Evolutionary conservation across 2,113 vertebrate species (phyloP), one percentile per base, ranked within the genome.

Genomic region (Rhizomys pruinosus): DNA sequence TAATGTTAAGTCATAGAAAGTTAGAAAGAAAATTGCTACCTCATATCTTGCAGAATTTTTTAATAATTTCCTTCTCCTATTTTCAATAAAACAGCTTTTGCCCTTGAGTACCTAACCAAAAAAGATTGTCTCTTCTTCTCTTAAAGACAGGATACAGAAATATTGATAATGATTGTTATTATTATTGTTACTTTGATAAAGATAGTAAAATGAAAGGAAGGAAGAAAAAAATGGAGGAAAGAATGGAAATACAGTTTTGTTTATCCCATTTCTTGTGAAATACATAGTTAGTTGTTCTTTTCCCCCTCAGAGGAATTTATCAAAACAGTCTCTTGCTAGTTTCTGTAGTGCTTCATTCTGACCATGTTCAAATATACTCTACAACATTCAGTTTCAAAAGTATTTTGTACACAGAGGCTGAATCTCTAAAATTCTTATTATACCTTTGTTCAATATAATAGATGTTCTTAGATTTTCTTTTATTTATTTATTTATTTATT

Each of bases 11-110:
- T 94, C 74, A 93, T 93, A 94, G 90, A 90, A 22, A 1, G 22
- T 72, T 94, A 97, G 95, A 97, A 92, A 90, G 0, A 97, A 96
- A 94, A 63, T 96, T 93, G 61, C 89, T 92, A 93, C 87, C 71
- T 96, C 90, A 89, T 66, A 84, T 92, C 91, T 95, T 86, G 84
- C 44, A 94, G 61, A 71, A 94, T 55, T 34, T 81, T 90, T 47
- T 64, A 2, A 44, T 81, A 5, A 69, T 78, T 27, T 71, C 22
- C 22, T 23, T n/a, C 32, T 61, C 95, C 68, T 52, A 97, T 37
- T 73, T 2, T 4, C 77, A 25, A 85, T 93, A 92, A 90, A 91
- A 19, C 22, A 68, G 95, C 84, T 76, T 93, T 91, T 79, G 29
- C 55, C 59, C 89, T 96, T 96, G 39, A 64, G 7, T n/a, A 71